Evolutionary conservation across 2,888 invertebrate species (phyloP), one percentile per base, ranked within the genome.

Genomic region (Xylota sylvarum): DNA sequence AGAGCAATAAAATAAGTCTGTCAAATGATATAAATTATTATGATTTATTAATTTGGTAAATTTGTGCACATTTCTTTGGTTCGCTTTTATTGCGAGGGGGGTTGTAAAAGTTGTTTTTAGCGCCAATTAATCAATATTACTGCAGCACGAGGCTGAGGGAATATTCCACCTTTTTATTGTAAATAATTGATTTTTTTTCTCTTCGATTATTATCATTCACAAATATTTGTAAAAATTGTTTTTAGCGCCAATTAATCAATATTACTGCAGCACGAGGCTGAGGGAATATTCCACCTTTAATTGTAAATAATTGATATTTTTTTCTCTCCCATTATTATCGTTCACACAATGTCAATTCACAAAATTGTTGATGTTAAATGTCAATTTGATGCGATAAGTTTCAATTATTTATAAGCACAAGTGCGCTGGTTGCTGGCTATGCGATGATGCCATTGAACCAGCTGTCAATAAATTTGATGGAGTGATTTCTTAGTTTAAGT

Each of bases 391-490:
- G 69, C 50, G 64, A 84, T 84, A 84, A 80, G 37, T 74, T 52
- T 74, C 79, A 80, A 74, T 74, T 74, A 67, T 73, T 83, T 73
- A 73, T 60, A 65, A 55, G 37, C 19, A 23, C 23, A 48, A 73
- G 37, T 55, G 60, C 5, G 60, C 5, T 62, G 30, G 32, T 64
- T 27, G 4, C 48, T 6, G 32, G 9, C 35, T 19, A 46, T 35
- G 60, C 30, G 60, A 5, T 37, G 62, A 14, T 52, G 35, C 9
- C 58, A 10, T 35, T 65, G 46, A 23, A 19, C 60, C 23, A 69
- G 73, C 67, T 80, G 84, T 80, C 84, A 84, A 64, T 69, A 58
- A 58, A 62, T 70, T 69, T 84, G 84, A 84, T 84, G 48, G 67
- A 80, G 84, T 80, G 84, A 80, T 74, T 84, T 65, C 52, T 23